phyloP scores from a whole-genome alignment of 2,797 vertebrate genomes.

The Lateolabrax maculatus region DNA sequence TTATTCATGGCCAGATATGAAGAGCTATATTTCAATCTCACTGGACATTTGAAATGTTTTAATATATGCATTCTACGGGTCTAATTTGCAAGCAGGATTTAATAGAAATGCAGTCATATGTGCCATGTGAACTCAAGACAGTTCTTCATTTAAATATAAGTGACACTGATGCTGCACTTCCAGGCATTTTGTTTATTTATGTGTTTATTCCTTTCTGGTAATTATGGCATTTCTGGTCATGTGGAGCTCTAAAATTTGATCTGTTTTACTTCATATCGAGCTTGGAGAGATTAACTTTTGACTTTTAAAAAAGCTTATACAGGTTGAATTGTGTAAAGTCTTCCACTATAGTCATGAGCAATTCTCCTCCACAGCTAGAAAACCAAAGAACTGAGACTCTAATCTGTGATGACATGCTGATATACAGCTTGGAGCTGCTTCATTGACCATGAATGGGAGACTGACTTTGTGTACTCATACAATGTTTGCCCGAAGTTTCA shows the following conservation, averaged over 20 bases:
- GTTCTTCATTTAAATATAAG: slow-evolving; percentile 46
- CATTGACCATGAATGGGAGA: slow-evolving; percentile 67
- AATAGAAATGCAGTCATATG: slow-evolving; percentile 57
- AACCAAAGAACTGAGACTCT: slow-evolving; percentile 60
- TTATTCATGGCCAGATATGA: slow-evolving; percentile 77
- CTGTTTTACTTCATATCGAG: slow-evolving; percentile 30
- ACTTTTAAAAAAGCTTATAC: slow-evolving; percentile 14
- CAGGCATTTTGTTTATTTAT: slow-evolving; percentile 65
- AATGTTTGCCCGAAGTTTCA: slow-evolving; percentile 68
- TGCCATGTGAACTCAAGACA: slow-evolving; percentile 33
- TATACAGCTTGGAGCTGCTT: slow-evolving; percentile 67
- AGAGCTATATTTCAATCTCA: slow-evolving; percentile 71
- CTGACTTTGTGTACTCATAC: slow-evolving; percentile 65
- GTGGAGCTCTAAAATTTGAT: slow-evolving; percentile 25
- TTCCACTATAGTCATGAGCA: slow-evolving; percentile 21
- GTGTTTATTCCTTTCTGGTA: slow-evolving; percentile 53
- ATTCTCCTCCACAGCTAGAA: slow-evolving; percentile 28
- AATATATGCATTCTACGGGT: slow-evolving; percentile 50
- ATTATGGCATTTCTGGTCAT: slow-evolving; percentile 38
- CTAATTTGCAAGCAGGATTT: slow-evolving; percentile 58
- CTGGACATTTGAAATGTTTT: slow-evolving; percentile 59
- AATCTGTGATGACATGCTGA: slow-evolving; percentile 72
- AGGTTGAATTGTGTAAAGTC: slow-evolving; percentile 16
- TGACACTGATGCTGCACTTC: slow-evolving; percentile 51
- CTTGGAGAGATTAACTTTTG: slow-evolving; percentile 30